phyloP scores from a whole-genome alignment of 2,888 invertebrate species.

The Troides oblongomaculatus region DNA sequence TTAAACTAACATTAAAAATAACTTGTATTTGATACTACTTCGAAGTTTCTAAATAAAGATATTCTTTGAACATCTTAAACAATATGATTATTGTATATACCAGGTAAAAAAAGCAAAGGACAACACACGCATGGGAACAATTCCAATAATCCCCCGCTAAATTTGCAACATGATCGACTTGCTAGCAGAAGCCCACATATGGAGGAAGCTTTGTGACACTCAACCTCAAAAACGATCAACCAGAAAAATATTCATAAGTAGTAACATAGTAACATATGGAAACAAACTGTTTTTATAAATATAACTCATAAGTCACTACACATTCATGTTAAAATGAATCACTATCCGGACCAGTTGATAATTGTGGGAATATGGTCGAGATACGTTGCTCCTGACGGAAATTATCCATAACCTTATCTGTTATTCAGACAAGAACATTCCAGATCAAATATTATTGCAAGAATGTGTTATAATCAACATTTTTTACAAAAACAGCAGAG shows the following conservation, averaged over 20 bases:
- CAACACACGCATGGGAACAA: conserved; percentile 17
- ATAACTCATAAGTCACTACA: not conserved
- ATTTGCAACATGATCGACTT: conserved; percentile 12
- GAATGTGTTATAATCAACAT: conserved; percentile 19
- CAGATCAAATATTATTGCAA: conserved; percentile 18
- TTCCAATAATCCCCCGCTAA: conserved; percentile 9
- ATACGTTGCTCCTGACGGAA: conserved; percentile 37
- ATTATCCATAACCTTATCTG: conserved; percentile 35
- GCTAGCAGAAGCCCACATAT: conserved; percentile 8
- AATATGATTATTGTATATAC: not conserved
- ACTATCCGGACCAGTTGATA: conserved; percentile 38
- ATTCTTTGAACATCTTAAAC: too few relatives aligned
- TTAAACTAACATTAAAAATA: too few relatives aligned
- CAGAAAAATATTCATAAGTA: not conserved
- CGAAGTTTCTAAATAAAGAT: too few relatives aligned
- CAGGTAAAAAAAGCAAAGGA: not conserved
- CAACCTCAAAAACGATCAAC: not conserved
- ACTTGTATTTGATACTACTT: too few relatives aligned
- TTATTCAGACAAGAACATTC: conserved; percentile 14
- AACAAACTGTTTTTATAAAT: conserved; percentile 8
- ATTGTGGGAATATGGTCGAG: conserved; percentile 34
- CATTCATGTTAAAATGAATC: conserved; percentile 31
- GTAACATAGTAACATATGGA: not conserved
- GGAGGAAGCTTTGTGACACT: not conserved
- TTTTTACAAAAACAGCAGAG: not conserved